Percentiles rank a stretch among this genome's conserved stretches.
phyloP scores from a whole-genome alignment of 2,113 vertebrate species.

The Corynorhinus townsendii region DNA sequence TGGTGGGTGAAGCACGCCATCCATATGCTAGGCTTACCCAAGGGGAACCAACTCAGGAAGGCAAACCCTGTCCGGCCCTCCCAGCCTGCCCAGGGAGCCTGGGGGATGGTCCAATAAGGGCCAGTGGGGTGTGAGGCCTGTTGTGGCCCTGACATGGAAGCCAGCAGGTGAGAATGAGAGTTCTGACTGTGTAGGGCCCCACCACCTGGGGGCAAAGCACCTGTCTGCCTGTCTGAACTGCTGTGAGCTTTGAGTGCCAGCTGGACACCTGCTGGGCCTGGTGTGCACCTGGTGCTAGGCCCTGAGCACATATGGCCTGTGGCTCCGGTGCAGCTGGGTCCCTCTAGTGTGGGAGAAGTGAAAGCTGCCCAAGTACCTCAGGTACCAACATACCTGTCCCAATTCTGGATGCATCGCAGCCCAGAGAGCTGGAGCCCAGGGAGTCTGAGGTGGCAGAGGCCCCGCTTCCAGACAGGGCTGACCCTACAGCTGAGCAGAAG shows the following conservation, averaged over 20 bases:
- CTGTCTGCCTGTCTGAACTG: accelerated
- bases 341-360: accelerated
- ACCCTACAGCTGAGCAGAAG: slow-evolving; percentile 87
- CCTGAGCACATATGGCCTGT: accelerated
- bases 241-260: neutral
- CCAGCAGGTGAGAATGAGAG: accelerated
- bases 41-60: neutral
- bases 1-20: accelerated
- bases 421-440: slow-evolving; percentile 88
- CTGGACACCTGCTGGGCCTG: accelerated
- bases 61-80: neutral
- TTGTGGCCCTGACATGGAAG: accelerated
- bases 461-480: slow-evolving; percentile 85
- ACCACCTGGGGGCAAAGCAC: accelerated
- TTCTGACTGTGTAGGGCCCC: neutral
- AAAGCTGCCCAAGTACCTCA: neutral
- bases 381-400: slow-evolving; percentile 84
- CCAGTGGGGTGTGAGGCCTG: neutral
- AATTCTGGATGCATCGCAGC: slow-evolving; percentile 84
- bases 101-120: neutral
- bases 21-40: accelerated
- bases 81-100: accelerated
- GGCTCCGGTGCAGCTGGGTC: neutral
- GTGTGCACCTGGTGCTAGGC: neutral
- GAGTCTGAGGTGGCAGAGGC: slow-evolving; percentile 82